Conservation (phyloP, 2,797 vertebrate species). For the Choloepus didactylus region DNA sequence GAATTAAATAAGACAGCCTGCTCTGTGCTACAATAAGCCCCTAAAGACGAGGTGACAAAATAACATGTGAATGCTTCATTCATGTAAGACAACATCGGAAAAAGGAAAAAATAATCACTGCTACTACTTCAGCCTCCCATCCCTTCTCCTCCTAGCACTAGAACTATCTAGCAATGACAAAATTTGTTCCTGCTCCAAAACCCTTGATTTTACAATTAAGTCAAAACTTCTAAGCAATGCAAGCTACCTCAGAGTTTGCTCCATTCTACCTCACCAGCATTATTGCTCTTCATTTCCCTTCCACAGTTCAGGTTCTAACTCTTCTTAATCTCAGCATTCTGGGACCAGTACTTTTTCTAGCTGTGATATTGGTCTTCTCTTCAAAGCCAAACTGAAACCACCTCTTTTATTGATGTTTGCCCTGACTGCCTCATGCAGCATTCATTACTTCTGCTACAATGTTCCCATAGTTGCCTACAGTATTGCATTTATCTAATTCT, state of each 20-base stretch:
- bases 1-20: neutral
- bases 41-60: neutral
- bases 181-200: neutral
- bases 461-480: neutral
- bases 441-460: neutral
- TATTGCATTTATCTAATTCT: neutral
- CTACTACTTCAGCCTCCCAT: neutral
- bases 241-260: neutral
- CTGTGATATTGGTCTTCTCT: neutral
- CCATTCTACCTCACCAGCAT: neutral
- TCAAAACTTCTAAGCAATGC: neutral
- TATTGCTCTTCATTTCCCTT: neutral
- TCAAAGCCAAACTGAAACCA: constrained; percentile 18
- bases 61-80: neutral
- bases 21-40: neutral
- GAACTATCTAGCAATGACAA: neutral
- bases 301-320: neutral
- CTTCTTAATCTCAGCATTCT: neutral
- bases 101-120: neutral
- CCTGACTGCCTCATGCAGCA: neutral
- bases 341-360: neutral
- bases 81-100: neutral
- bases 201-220: neutral
- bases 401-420: neutral
- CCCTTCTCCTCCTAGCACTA: neutral